Conservation (phyloP, 2,797 vertebrate species). For the Australoheros facetus region DNA sequence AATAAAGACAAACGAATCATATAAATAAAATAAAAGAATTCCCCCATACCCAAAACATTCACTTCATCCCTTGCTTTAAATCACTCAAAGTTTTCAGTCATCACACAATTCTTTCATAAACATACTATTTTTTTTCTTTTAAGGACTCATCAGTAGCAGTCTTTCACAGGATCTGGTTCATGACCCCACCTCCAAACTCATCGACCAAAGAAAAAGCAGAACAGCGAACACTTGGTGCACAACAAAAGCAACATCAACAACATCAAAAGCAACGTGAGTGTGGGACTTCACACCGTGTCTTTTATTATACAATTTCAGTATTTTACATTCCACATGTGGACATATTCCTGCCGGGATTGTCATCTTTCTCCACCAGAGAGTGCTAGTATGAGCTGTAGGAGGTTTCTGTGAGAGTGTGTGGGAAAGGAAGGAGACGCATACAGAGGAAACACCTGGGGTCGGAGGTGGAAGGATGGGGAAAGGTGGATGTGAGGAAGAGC, state of each 20-base stretch:
- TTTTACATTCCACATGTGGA: slow-evolving; percentile 78
- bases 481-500: background rate
- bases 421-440: background rate
- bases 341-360: slow-evolving; percentile 71
- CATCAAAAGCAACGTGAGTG: slow-evolving; percentile 58
- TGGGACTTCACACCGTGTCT: slow-evolving; percentile 62
- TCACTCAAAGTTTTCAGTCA: slow-evolving; percentile 13
- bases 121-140: background rate
- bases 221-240: slow-evolving; percentile 64
- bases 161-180: slow-evolving; percentile 25
- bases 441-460: background rate
- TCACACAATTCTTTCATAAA: slow-evolving; percentile 13
- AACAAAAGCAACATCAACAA: slow-evolving; percentile 62
- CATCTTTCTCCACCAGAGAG: slow-evolving; percentile 63
- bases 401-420: slow-evolving; percentile 1
- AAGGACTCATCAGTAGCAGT: slow-evolving; percentile 37
- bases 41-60: background rate
- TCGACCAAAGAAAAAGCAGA: slow-evolving; percentile 40
- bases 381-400: slow-evolving; percentile 36
- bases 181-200: slow-evolving; percentile 26
- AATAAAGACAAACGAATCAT: slow-evolving; percentile 51
- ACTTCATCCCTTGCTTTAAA: slow-evolving; percentile 37
- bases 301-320: slow-evolving; percentile 70
- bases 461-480: background rate
- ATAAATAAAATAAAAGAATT: slow-evolving; percentile 8